A percentile compares a stretch with the other conserved stretches of the same genome.
Conservation (phyloP, 2,113 vertebrate species). For the Gallinago jamesoni region DNA sequence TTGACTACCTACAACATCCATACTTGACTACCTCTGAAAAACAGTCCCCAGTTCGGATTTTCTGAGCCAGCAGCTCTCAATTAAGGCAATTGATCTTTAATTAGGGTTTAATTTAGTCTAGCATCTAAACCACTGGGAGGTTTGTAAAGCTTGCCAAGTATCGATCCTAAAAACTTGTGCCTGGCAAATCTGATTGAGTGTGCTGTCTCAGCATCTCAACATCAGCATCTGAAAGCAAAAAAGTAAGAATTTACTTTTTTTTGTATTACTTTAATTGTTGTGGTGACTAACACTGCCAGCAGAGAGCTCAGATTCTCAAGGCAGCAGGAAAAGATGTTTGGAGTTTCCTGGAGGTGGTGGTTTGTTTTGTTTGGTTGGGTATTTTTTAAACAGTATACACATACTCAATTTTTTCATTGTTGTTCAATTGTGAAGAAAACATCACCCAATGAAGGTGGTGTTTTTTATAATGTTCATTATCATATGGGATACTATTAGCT, state of each 20-base stretch:
- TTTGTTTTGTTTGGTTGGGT: neutral
- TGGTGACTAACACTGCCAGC: neutral
- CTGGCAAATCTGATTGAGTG: neutral
- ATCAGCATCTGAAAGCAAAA: neutral
- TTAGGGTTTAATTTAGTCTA: neutral
- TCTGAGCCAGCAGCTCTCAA: neutral
- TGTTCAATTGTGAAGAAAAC: neutral
- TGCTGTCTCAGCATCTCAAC: neutral
- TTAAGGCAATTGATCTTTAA: neutral
- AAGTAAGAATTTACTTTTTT: neutral
- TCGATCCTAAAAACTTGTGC: neutral
- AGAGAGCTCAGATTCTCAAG: neutral
- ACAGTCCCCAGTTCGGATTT: neutral
- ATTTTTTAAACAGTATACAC: neutral
- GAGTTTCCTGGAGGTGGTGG: fast-evolving
- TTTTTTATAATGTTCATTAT: neutral
- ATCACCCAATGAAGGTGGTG: neutral
- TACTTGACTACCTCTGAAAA: neutral
- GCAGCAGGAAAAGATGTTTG: neutral
- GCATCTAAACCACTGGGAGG: neutral
- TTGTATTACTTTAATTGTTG: neutral
- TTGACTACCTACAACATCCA: neutral
- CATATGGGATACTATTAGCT: neutral
- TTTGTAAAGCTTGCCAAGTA: neutral
- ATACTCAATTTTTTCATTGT: neutral